Percentiles rank a stretch among this genome's conserved stretches.
Evolutionary conservation across 2,797 vertebrate species (phyloP).

Genomic region (Sebastes elongatus): DNA sequence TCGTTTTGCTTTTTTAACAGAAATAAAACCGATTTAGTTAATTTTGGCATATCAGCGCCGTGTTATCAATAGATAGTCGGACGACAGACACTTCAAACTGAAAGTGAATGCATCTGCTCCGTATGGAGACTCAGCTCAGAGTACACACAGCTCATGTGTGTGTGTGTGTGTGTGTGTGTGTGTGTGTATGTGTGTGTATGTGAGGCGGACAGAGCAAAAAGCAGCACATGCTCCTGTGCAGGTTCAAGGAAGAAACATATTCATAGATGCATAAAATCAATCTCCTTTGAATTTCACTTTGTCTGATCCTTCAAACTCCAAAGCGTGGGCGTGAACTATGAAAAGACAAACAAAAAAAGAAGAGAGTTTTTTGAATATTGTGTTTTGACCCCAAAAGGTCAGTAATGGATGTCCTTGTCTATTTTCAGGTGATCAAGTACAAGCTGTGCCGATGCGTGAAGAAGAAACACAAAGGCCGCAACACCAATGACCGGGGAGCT

Average conservation of each 20-base stretch:
- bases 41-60: too few relatives aligned
- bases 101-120: too few relatives aligned
- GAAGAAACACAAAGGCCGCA: slow-evolving; percentile 94
- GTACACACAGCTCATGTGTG: too few relatives aligned
- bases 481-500: slow-evolving; percentile 94
- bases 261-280: slow-evolving; percentile 31
- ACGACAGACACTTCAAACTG: too few relatives aligned
- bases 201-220: background rate
- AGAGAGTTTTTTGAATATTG: background rate
- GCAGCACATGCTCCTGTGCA: background rate
- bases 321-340: background rate
- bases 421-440: slow-evolving; percentile 92
- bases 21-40: too few relatives aligned
- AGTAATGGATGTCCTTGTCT: slow-evolving; percentile 9
- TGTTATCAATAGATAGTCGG: too few relatives aligned
- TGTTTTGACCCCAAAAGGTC: slow-evolving; percentile 4
- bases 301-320: background rate
- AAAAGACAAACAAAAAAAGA: background rate
- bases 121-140: too few relatives aligned
- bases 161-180: too few relatives aligned
- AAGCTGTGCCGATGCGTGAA: slow-evolving; percentile 91
- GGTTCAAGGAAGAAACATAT: slow-evolving; percentile 18
- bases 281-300: slow-evolving; percentile 30
- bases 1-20: too few relatives aligned
- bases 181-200: too few relatives aligned